Evolutionary conservation across 2,797 vertebrate genomes (phyloP).

Genomic region (Falco biarmicus): DNA sequence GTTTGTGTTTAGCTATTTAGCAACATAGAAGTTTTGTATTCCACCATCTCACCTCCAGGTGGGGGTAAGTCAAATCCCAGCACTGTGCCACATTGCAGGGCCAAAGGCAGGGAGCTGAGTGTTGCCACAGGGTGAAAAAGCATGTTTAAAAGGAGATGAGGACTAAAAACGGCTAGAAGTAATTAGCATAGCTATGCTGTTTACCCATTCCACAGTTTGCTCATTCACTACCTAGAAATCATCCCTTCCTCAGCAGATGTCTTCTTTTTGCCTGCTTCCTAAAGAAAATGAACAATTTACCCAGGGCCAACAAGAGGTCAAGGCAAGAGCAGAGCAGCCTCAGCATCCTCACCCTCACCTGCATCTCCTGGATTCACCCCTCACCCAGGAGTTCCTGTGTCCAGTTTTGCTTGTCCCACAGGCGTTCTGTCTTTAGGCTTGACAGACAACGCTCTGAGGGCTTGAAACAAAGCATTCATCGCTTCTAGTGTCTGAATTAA

Average conservation of each 20-base stretch:
- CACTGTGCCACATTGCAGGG: not conserved
- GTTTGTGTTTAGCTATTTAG: not conserved
- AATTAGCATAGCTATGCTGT: not conserved
- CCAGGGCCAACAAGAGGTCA: not conserved
- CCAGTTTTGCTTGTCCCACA: not conserved
- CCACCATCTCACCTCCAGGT: not conserved
- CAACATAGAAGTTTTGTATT: not conserved
- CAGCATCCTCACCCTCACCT: not conserved
- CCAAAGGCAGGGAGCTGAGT: not conserved
- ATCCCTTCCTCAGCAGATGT: not conserved
- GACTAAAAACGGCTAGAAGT: not conserved
- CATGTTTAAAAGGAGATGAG: not conserved
- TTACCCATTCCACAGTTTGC: not conserved
- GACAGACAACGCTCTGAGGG: not conserved
- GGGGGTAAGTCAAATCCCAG: not conserved
- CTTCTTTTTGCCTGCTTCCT: not conserved
- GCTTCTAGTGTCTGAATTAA: not conserved
- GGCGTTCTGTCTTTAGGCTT: not conserved
- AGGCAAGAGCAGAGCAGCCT: not conserved
- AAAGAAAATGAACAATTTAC: not conserved
- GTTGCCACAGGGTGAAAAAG: not conserved
- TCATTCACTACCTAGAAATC: not conserved
- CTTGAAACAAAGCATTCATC: not conserved
- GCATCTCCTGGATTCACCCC: not conserved
- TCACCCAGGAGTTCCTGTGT: not conserved